Evolutionary conservation across 2,888 invertebrate species (phyloP), one percentile per base, ranked within the genome.

Genomic region (Ariolimax columbianus): DNA sequence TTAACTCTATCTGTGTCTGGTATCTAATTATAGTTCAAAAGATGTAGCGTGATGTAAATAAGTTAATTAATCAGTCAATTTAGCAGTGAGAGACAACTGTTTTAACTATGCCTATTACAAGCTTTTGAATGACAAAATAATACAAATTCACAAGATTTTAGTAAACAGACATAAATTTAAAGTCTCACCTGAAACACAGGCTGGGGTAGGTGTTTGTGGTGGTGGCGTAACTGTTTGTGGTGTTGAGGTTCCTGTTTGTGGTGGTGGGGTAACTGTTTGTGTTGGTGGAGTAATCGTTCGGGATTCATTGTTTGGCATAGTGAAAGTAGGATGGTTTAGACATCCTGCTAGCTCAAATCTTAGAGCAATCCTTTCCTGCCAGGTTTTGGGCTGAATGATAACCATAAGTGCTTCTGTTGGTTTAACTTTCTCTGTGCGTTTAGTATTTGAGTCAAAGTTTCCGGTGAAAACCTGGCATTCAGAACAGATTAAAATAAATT

Each of bases 311-410:
- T 63, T 9, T 63, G 17, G 17, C 11, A 36, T 33, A 36, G 68
- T 68, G 33, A 3, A 38, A 7, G 11, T 38, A 11, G 19, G 40
- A 17, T 19, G 38, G 19, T 40, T 19, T n/a, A 82, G 86, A 92
- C 97, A 98, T 9, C 97, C 97, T 63, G 97, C 95, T 14, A 97
- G 92, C 90, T 97, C 97, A 47, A 97, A 95, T 85, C 96, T 95
- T 88, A 97, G 94, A 89, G 97, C 96, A 55, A 97, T 96, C 87
- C 95, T 95, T 6, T 95, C 95, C 89, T 96, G 95, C 97, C 97
- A 97, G 4, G 96, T 96, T 43, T 96, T 94, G 0, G 97, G 97
- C 14, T 70, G n/a, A 47, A 80, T 80, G 17, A 47, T 68, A 26
- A 80, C 33, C 33, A 33, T 36, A 17, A 30, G 36, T n/a, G 33